Conservation (phyloP, 2,888 invertebrate genomes). For the Sminthurinus aureus region DNA sequence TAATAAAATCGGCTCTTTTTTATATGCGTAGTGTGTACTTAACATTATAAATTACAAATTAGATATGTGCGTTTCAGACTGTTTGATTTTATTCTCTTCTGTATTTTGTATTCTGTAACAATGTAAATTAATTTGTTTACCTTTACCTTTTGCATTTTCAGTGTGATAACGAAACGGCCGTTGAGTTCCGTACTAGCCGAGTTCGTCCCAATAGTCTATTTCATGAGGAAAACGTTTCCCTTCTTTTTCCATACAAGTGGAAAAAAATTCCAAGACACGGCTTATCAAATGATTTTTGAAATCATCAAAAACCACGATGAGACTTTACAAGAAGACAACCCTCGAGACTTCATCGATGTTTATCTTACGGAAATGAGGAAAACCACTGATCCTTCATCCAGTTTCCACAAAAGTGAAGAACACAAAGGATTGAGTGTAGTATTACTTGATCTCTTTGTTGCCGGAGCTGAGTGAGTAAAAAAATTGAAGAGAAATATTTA, state of each 20-base stretch:
- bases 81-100: too few relatives aligned
- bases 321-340: slow-evolving; percentile 46
- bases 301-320: slow-evolving; percentile 49
- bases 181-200: slow-evolving; percentile 26
- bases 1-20: slow-evolving; percentile 30
- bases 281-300: slow-evolving; percentile 45
- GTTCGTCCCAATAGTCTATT: slow-evolving; percentile 49
- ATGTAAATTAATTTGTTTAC: background rate
- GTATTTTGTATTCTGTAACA: background rate
- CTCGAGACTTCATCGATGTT: slow-evolving; percentile 56
- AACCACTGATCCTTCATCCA: slow-evolving; percentile 40
- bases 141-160: background rate
- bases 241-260: slow-evolving; percentile 42
- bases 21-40: background rate
- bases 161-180: slow-evolving; percentile 29
- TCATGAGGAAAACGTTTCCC: slow-evolving; percentile 29
- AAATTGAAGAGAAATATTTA: too few relatives aligned
- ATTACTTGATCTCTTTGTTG: slow-evolving; percentile 43
- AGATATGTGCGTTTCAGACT: too few relatives aligned
- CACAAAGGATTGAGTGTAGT: slow-evolving; percentile 31
- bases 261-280: slow-evolving; percentile 38
- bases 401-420: slow-evolving; percentile 43
- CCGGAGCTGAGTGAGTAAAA: slow-evolving; percentile 14
- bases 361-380: slow-evolving; percentile 51
- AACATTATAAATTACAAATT: background rate